A percentile compares a stretch with the other conserved stretches of the same genome.
Conservation (phyloP, 2,113 vertebrate genomes). For the Lophotis ruficrista region DNA sequence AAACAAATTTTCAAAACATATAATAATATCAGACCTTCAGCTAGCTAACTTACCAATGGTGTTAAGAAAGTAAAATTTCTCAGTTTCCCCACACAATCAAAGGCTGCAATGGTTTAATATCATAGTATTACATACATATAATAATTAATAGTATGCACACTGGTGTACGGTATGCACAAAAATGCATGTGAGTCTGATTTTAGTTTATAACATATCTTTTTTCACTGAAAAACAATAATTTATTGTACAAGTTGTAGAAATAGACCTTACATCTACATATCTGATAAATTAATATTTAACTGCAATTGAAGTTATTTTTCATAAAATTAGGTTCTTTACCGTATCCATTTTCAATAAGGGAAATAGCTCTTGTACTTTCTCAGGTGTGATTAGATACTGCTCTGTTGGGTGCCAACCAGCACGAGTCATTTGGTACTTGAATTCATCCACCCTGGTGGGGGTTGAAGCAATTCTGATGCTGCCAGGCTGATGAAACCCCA, state of each 20-base stretch:
- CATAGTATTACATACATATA: neutral
- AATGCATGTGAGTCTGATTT: neutral
- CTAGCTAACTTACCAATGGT: neutral
- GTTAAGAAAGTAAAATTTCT: neutral
- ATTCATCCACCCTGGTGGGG: slow-evolving; percentile 89
- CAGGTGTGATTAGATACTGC: slow-evolving; percentile 88
- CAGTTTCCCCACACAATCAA: neutral
- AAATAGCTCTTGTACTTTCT: slow-evolving; percentile 89
- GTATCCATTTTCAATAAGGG: slow-evolving; percentile 91
- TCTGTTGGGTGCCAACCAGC: slow-evolving; percentile 87
- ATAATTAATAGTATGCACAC: neutral
- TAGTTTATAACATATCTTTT: neutral
- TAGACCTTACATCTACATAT: neutral
- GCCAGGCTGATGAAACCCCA: slow-evolving; percentile 95
- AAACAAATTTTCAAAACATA: neutral
- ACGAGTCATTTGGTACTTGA: slow-evolving; percentile 95
- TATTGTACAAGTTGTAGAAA: neutral
- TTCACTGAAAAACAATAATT: neutral
- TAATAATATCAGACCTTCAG: neutral
- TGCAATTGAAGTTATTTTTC: neutral
- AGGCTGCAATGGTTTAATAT: neutral
- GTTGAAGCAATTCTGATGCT: slow-evolving; percentile 94
- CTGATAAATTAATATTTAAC: neutral
- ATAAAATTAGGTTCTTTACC: slow-evolving; percentile 70
- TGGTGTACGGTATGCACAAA: neutral